phyloP scores from a whole-genome alignment of 2,888 invertebrate genomes.

The Eumacrocentrus americanus region DNA sequence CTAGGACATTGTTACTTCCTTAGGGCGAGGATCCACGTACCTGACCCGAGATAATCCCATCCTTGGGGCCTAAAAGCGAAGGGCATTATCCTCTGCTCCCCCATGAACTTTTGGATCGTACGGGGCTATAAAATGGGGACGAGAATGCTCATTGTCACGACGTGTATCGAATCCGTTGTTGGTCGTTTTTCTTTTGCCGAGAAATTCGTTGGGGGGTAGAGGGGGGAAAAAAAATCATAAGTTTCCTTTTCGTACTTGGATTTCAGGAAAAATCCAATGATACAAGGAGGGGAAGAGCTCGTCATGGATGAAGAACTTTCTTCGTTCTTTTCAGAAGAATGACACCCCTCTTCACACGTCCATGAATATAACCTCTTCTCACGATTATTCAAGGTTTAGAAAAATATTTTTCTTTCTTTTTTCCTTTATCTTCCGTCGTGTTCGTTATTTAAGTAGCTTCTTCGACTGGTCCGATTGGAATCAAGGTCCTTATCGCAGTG shows the following conservation, averaged over 20 bases:
- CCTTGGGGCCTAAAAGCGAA: slow-evolving; percentile 39
- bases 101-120: slow-evolving; percentile 17
- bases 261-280: slow-evolving; percentile 9
- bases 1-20: slow-evolving; percentile 29
- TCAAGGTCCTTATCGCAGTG: no score
- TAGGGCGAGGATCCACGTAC: slow-evolving; percentile 43
- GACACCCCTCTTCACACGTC: slow-evolving; percentile 18
- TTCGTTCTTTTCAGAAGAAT: slow-evolving; percentile 26
- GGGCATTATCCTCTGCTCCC: slow-evolving; percentile 21
- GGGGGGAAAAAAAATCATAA: slow-evolving; percentile 1
- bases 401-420: neutral
- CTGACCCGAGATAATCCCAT: slow-evolving; percentile 61
- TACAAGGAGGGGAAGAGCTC: neutral
- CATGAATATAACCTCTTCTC: slow-evolving; percentile 15
- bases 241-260: slow-evolving; percentile 1
- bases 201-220: slow-evolving; percentile 7
- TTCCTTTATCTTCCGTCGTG: neutral
- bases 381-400: slow-evolving; percentile 16
- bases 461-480: no score
- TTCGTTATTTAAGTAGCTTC: neutral
- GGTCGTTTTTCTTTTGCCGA: neutral
- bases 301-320: slow-evolving; percentile 17
- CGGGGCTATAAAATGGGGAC: neutral
- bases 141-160: slow-evolving; percentile 3
- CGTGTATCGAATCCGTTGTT: slow-evolving; percentile 13